Percentiles rank a stretch among this genome's conserved stretches.
phyloP scores from a whole-genome alignment of 2,888 invertebrate genomes.

The Globia sparganii region DNA sequence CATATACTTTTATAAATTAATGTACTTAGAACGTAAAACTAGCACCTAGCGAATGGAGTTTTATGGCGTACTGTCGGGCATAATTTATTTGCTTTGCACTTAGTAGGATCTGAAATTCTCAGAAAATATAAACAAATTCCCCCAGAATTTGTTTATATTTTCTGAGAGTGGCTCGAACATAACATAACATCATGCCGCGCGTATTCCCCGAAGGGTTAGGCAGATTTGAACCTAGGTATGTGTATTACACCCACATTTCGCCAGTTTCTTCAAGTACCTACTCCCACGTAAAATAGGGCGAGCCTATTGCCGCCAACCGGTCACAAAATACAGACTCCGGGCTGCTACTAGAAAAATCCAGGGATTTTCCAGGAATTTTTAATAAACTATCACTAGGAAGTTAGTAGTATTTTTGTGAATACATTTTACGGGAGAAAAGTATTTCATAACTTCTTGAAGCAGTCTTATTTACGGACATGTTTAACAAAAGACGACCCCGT shows the following conservation, averaged over 20 bases:
- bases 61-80: too few relatives aligned
- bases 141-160: too few relatives aligned
- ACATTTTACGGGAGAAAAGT: background rate
- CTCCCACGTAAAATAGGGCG: background rate
- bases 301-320: background rate
- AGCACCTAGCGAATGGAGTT: too few relatives aligned
- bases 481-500: slow-evolving; percentile 35
- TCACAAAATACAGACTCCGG: background rate
- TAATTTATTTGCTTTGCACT: too few relatives aligned
- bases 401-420: background rate
- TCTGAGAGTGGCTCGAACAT: too few relatives aligned
- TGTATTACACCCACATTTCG: background rate
- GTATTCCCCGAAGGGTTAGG: background rate
- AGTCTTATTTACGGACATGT: slow-evolving; percentile 26
- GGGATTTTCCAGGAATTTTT: background rate
- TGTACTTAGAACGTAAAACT: too few relatives aligned
- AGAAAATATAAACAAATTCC: too few relatives aligned
- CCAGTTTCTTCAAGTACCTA: background rate
- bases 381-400: background rate
- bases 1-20: too few relatives aligned
- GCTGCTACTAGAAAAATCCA: background rate
- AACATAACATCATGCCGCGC: background rate
- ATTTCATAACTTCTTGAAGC: slow-evolving; percentile 10
- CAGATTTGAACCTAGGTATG: too few relatives aligned
- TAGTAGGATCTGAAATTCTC: too few relatives aligned